Evolutionary conservation across 2,888 invertebrate species (phyloP).

Genomic region (Caenorhabditis sp.): DNA sequence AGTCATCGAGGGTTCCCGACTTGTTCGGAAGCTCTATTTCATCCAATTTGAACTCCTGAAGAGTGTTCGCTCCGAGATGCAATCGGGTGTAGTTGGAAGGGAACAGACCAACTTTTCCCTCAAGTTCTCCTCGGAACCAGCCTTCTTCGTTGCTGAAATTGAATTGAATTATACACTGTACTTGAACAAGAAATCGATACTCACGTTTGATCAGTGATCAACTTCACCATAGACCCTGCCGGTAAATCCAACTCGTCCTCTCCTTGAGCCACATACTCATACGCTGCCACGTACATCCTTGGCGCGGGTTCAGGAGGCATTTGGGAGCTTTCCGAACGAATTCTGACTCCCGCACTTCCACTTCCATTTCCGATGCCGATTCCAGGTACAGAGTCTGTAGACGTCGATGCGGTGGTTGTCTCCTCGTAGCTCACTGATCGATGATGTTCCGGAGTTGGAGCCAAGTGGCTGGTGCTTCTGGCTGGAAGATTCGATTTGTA

Average conservation of each 20-base stretch:
- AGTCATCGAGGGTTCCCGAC: conserved; percentile 20
- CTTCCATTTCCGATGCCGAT: too few relatives aligned
- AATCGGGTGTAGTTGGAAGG: conserved; percentile 54
- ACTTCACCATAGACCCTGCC: conserved; percentile 70
- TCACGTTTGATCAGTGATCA: conserved; percentile 57
- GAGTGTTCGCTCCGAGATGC: conserved; percentile 12
- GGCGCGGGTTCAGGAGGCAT: conserved; percentile 20
- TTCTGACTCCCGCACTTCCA: too few relatives aligned
- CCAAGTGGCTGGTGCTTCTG: conserved; percentile 57
- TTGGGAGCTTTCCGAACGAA: conserved; percentile 44
- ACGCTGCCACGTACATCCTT: conserved; percentile 55
- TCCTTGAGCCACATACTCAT: conserved; percentile 72
- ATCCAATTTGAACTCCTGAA: conserved; percentile 25
- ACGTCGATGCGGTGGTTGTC: conserved; percentile 51
- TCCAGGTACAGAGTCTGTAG: conserved; percentile 39
- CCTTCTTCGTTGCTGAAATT: conserved; percentile 60
- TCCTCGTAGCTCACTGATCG: conserved; percentile 56
- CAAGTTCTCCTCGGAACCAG: conserved; percentile 55
- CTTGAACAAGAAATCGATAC: conserved; percentile 2
- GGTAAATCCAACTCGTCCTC: conserved; percentile 74
- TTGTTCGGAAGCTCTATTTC: conserved; percentile 33
- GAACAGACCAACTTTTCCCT: conserved; percentile 48
- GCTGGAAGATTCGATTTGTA: conserved; percentile 44
- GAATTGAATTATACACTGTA: too few relatives aligned
- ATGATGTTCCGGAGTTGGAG: conserved; percentile 52